A percentile compares a stretch with the other conserved stretches of the same genome.
Evolutionary conservation across 2,113 vertebrate species (phyloP).

Genomic region (Gadus macrocephalus): DNA sequence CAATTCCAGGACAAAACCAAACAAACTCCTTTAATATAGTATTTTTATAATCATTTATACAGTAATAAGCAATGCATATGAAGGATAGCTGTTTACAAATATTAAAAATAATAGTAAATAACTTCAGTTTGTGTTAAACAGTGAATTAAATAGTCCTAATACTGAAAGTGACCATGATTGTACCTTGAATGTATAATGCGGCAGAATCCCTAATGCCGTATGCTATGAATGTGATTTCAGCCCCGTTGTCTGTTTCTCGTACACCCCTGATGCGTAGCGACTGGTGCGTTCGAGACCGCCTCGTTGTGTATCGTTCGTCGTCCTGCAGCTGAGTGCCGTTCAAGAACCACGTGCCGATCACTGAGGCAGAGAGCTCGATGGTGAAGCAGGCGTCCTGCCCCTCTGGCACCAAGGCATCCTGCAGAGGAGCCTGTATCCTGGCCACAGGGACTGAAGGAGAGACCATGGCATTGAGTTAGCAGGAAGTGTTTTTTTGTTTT

Average conservation of each 20-base stretch:
- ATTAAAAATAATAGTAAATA: no score
- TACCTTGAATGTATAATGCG: slow-evolving; percentile 87
- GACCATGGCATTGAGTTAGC: background rate
- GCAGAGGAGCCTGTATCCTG: slow-evolving; percentile 80
- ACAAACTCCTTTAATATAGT: background rate
- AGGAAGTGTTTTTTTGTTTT: no score
- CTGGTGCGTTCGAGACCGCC: slow-evolving; percentile 74
- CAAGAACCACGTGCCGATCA: slow-evolving; percentile 85
- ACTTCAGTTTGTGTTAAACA: no score
- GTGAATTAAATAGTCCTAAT: no score
- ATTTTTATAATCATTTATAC: background rate
- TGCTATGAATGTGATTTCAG: slow-evolving; percentile 83
- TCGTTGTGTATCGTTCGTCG: slow-evolving; percentile 68
- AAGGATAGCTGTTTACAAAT: background rate
- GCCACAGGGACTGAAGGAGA: slow-evolving; percentile 80
- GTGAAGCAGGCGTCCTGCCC: slow-evolving; percentile 82
- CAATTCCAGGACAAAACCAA: slow-evolving; percentile 7
- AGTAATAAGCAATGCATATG: background rate
- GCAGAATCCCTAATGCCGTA: slow-evolving; percentile 81
- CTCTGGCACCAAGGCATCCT: slow-evolving; percentile 75
- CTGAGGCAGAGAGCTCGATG: slow-evolving; percentile 82
- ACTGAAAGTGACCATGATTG: background rate
- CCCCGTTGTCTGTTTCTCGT: slow-evolving; percentile 75
- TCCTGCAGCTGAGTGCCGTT: slow-evolving; percentile 77
- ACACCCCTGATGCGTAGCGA: slow-evolving; percentile 76